Evolutionary conservation across 2,113 vertebrate species (phyloP), one percentile per base, ranked within the genome.

Genomic region (Hemiprocne comata): DNA sequence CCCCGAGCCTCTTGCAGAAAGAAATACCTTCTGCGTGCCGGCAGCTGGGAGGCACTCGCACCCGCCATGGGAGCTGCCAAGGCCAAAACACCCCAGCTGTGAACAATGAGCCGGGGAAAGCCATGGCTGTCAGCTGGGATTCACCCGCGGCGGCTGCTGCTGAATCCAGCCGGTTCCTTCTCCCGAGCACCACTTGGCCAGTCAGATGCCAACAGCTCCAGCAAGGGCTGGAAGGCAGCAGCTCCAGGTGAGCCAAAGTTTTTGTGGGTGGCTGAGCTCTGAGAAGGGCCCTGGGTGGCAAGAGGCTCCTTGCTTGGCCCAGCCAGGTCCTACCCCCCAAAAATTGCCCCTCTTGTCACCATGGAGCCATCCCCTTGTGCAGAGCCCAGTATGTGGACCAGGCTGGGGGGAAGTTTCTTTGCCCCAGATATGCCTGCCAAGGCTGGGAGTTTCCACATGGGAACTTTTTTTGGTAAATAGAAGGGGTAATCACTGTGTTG

Each of bases 91-190:
- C 9, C 17, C 26, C 0, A 2, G 29, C 64, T 76, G 51, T 0
- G 1, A 81, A 4, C 65, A 26, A 5, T 1, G 60, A 54, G 50
- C 53, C 0, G 0, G 38, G 54, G 64, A 19, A 53, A 23, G 61
- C 12, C 0, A 3, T 0, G 2, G 71, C 53, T 40, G 31, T 24
- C 2, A 4, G 33, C 40, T 3, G 46, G 66, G 53, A 28, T 34
- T 46, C 24, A 8, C 67, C 73, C 2, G 1, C 0, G 4, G 62
- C 0, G 1, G 78, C 0, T 1, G 74, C 5, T 20, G 83, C 31
- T 31, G 4, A 38, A 5, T 36, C 21, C 2, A 2, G 8, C 17
- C 0, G 0, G 62, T 20, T 83, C 57, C 48, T 10, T 26, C 23
- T 65, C 25, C 53, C 0, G 0, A 19, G 54, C 1, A 1, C 38